phyloP scores from a whole-genome alignment of 2,888 invertebrate genomes.

The Drosophila picticornis region DNA sequence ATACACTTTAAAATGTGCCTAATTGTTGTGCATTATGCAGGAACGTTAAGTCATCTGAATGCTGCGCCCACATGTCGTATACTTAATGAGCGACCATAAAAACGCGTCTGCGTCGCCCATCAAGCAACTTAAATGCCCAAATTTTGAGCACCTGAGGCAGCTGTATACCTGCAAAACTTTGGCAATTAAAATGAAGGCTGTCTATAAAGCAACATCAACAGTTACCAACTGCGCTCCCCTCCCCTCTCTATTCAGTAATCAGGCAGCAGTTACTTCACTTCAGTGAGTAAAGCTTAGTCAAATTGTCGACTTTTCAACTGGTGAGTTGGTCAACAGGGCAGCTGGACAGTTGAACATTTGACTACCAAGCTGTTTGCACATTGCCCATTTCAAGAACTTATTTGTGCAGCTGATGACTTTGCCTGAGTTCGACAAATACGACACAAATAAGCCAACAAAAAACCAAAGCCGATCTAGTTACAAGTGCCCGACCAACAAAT shows the following conservation, averaged over 20 bases:
- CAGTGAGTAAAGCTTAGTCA: conserved; percentile 21
- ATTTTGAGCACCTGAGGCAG: conserved; percentile 37
- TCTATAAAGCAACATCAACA: conserved; percentile 1
- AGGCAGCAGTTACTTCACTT: conserved; percentile 25
- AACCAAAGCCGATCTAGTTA: neutral
- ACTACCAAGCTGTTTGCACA: conserved; percentile 36
- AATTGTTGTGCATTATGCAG: conserved; percentile 69
- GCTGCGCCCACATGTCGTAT: conserved; percentile 63
- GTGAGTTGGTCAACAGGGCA: conserved; percentile 24
- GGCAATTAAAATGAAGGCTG: conserved; percentile 64
- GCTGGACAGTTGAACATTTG: conserved; percentile 19
- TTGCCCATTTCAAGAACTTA: conserved; percentile 39
- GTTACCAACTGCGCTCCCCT: conserved; percentile 8
- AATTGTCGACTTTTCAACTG: conserved; percentile 22
- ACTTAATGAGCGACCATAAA: conserved; percentile 63
- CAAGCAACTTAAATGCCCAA: conserved; percentile 60
- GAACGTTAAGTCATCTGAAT: conserved; percentile 48
- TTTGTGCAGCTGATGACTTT: conserved; percentile 59
- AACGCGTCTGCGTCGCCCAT: conserved; percentile 66
- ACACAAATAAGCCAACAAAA: neutral
- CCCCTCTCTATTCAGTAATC: conserved; percentile 41
- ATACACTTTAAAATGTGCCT: conserved; percentile 56
- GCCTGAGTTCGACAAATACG: conserved; percentile 36
- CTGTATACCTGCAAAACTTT: conserved; percentile 56
- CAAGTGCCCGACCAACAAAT: neutral